These are phyloP conservation scores for Cremastinae sp. DNA, from an alignment of 2,888 invertebrate species.

Conservation along the genomic window DNA sequence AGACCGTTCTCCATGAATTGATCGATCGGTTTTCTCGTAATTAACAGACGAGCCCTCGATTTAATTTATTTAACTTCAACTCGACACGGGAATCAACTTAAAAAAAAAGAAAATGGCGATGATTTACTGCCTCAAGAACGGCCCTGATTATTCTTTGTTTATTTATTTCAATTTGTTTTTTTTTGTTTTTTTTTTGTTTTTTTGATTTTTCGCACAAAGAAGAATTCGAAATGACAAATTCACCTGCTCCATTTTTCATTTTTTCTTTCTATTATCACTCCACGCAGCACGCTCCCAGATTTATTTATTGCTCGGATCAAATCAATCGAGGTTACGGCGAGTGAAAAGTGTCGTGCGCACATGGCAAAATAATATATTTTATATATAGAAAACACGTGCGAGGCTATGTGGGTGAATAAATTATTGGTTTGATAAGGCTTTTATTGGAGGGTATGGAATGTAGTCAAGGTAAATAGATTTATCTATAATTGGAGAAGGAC, in stretches of 20 bases:
- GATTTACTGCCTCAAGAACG: no score
- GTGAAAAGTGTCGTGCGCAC: conserved; percentile 20
- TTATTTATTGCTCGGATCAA: conserved; percentile 2
- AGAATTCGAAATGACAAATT: no score
- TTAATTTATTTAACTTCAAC: no score
- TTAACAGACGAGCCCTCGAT: conserved; percentile 54
- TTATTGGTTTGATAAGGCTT: conserved; percentile 5
- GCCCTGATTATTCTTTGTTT: no score
- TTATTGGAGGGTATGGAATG: conserved; percentile 18
- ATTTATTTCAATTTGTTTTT: no score
- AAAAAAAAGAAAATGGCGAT: no score
- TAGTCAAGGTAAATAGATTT: conserved; percentile 21
- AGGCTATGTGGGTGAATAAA: conserved; percentile 12
- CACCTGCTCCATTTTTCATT: no score
- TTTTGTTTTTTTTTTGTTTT: no score
- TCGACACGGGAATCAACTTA: no score
- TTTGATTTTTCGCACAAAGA: no score
- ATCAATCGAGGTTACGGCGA: background rate
- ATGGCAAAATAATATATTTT: conserved; percentile 18
- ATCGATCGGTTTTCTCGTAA: conserved; percentile 64
- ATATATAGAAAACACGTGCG: background rate
- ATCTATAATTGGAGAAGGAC: conserved; percentile 10
- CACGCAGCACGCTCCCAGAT: no score
- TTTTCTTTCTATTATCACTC: no score
- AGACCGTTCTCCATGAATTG: conserved; percentile 53